Conservation (phyloP, 2,113 vertebrate species). For the Myotis lucifugus region DNA sequence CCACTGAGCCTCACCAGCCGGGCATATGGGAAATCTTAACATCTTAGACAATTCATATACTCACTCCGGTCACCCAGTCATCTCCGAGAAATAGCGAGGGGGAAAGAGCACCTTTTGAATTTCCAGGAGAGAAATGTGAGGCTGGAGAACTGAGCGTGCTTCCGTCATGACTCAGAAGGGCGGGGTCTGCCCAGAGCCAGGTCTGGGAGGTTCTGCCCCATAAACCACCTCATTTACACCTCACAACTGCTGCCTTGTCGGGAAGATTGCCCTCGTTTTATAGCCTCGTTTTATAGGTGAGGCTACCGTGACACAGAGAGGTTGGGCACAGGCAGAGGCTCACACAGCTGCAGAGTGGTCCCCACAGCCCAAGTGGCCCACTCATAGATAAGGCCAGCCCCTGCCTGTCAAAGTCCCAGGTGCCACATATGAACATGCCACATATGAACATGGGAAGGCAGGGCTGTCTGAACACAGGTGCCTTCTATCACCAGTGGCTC, state of each 20-base stretch:
- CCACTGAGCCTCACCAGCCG: too few species aligned
- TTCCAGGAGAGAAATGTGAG: neutral
- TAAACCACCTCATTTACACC: neutral
- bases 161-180: neutral
- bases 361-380: neutral
- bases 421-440: neutral
- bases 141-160: neutral
- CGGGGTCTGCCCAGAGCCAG: neutral
- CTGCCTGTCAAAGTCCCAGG: neutral
- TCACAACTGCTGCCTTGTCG: fast-evolving
- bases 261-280: neutral
- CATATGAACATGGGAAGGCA: neutral
- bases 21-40: neutral
- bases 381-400: neutral
- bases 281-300: neutral
- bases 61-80: neutral
- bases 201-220: neutral
- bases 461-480: neutral
- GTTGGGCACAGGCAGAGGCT: neutral
- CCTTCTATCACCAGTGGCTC: neutral
- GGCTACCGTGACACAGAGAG: neutral
- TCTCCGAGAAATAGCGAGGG: neutral
- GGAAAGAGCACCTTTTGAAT: neutral
- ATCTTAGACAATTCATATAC: neutral
- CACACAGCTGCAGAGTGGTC: neutral